These are phyloP conservation scores for Cyprinus carpio DNA, from an alignment of 2,113 vertebrate genomes.

Conservation along the genomic window DNA sequence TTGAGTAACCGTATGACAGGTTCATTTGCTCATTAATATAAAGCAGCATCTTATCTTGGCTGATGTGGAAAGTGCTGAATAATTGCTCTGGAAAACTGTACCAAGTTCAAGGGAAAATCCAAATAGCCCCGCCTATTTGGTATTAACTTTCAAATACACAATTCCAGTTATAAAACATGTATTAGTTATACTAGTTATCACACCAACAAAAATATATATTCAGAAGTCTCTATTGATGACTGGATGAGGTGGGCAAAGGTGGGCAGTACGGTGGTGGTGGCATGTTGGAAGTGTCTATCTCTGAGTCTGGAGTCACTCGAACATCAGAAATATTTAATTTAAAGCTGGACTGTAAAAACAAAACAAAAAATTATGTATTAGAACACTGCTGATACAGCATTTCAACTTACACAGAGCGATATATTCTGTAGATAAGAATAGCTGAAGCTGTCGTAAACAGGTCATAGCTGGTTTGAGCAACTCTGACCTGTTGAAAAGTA, in stretches of 20 bases:
- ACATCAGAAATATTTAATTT: constrained; percentile 11
- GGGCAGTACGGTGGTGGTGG: constrained; percentile 23
- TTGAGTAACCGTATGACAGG: background rate
- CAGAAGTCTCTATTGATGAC: background rate
- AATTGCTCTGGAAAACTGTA: background rate
- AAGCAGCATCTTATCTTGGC: background rate
- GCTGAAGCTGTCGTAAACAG: background rate
- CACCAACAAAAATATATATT: background rate
- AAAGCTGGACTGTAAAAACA: background rate
- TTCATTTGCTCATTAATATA: background rate
- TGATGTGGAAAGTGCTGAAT: background rate
- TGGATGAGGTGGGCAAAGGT: background rate
- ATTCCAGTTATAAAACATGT: background rate
- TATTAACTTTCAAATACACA: background rate
- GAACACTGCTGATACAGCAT: background rate
- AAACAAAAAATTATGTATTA: background rate
- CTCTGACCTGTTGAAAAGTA: background rate
- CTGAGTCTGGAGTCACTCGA: background rate
- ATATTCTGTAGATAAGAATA: background rate
- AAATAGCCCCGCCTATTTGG: background rate
- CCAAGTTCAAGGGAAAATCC: background rate
- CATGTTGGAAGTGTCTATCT: background rate
- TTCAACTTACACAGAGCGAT: background rate
- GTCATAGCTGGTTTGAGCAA: background rate
- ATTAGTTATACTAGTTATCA: background rate